Percentiles rank a stretch among this genome's conserved stretches.
Conservation (phyloP, 2,888 invertebrate species). For the Caenorhabditis plicata region DNA sequence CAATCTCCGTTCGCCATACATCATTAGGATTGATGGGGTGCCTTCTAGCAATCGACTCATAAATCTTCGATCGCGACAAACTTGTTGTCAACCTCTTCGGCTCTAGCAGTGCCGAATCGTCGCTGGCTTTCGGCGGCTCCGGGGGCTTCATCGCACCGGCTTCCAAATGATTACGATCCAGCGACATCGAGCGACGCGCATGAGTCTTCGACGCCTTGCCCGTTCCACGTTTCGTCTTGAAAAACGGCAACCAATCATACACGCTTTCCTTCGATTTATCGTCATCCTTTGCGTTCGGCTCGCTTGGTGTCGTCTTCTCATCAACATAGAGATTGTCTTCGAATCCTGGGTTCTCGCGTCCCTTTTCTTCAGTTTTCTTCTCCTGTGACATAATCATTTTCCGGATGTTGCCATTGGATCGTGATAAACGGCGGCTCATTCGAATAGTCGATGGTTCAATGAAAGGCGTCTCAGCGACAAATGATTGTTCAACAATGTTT, state of each 20-base stretch:
- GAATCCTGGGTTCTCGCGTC: conserved; percentile 21
- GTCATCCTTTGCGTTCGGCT: neutral
- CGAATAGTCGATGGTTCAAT: neutral
- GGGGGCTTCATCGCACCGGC: conserved; percentile 6
- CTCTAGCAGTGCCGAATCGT: conserved; percentile 6
- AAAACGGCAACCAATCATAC: conserved; percentile 30
- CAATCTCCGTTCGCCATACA: no score
- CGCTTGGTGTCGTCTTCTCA: conserved; percentile 2
- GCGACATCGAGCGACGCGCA: conserved; percentile 17
- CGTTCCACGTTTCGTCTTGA: conserved; percentile 17
- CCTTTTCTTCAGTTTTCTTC: neutral
- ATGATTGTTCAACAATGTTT: no score
- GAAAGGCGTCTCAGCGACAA: no score
- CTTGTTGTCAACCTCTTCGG: neutral
- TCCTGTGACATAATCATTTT: neutral
- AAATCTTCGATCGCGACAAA: conserved; percentile 16
- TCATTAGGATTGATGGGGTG: conserved; percentile 1
- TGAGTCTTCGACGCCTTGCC: conserved; percentile 5
- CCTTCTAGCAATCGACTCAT: conserved; percentile 22
- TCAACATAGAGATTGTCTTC: conserved; percentile 5
- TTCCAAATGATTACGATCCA: conserved; percentile 20
- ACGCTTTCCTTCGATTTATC: conserved; percentile 15
- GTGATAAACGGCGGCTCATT: conserved; percentile 7
- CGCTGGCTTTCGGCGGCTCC: neutral
- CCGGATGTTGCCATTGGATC: conserved; percentile 21